Evolutionary conservation across 2,797 vertebrate genomes (phyloP), one percentile per base, ranked within the genome.

Genomic region (Semaprochilodus insignis): DNA sequence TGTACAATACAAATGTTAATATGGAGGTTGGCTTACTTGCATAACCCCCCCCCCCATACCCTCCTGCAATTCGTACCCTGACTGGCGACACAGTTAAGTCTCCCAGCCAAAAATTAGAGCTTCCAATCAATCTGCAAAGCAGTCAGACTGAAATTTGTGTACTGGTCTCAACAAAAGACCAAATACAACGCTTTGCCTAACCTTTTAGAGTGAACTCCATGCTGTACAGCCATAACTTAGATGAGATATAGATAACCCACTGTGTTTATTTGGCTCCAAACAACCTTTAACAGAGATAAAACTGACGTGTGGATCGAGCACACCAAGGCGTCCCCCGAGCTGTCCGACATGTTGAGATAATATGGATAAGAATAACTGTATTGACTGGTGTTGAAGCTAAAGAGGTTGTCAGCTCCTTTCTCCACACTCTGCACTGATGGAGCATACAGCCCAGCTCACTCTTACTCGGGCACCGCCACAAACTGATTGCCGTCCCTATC

Each of bases 401-500:
- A 85, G 57, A 67, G 65, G 76, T 74, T 83, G 84, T 80, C 86
- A 80, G 74, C 76, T 79, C 54, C 73, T 69, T 77, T 80, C 63
- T 82, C 60, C 55, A 80, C 31, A 74, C 72, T 79, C 67, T 65
- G 36, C 5, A 44, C 65, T 83, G 83, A 87, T 80, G 69, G n/a
- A 65, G 69, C 67, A 51, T 19, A 16, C 59, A 80, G 71, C 72
- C 60, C 60, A 40, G 21, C 52, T 72, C 44, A 17, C 51, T 71
- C 78, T 71, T 25, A 25, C 70, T 51, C 16, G 6, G n/a, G 25
- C 69, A 31, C 57, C 81, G 65, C 55, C 36, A 34, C 48, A 63
- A 14, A 71, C 52, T 66, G 81, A 78, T 55, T 67, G 60, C 65
- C 44, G 62, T n/a, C 48, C 17, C 10, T 79, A 73, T 52, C 48